These are phyloP conservation scores for Drosophila navojoa DNA, from an alignment of 1,140 invertebrate species.

Conservation along the genomic window DNA sequence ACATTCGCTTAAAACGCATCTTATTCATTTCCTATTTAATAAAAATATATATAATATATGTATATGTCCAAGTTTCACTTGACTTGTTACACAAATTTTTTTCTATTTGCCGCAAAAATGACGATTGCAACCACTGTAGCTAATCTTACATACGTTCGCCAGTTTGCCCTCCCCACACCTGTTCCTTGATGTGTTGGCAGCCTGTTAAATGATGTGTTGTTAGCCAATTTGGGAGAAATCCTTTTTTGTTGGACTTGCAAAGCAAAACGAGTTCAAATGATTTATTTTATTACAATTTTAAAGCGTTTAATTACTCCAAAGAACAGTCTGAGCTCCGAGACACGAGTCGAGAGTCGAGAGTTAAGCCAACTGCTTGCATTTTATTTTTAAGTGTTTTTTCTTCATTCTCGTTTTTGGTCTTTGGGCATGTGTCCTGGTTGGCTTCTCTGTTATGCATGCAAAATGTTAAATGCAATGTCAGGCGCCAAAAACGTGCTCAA, in stretches of 20 bases:
- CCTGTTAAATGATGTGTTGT: slow-evolving; percentile 66
- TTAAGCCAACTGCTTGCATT: slow-evolving; percentile 25
- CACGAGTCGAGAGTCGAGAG: slow-evolving; percentile 4
- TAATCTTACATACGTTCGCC: not conserved
- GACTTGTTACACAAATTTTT: not conserved
- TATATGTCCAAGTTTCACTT: no score
- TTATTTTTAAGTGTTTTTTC: slow-evolving; percentile 19
- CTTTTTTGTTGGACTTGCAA: slow-evolving; percentile 24
- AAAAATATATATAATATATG: no score
- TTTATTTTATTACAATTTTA: slow-evolving; percentile 61
- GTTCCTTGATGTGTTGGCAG: slow-evolving; percentile 15
- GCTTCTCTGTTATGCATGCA: slow-evolving; percentile 47
- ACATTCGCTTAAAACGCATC: no score
- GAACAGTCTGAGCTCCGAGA: slow-evolving; percentile 1
- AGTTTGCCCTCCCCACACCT: not conserved
- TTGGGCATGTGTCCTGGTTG: slow-evolving; percentile 5
- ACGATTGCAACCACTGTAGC: slow-evolving; percentile 49
- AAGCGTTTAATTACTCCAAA: slow-evolving; percentile 64
- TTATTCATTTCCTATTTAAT: no score
- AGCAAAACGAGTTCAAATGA: slow-evolving; percentile 54
- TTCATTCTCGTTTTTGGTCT: slow-evolving; percentile 2
- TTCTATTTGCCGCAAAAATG: slow-evolving; percentile 5
- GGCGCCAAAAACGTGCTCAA: slow-evolving; percentile 59
- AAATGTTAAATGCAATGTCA: slow-evolving; percentile 74
- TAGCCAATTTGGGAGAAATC: slow-evolving; percentile 57